These are phyloP conservation scores for Plagodis pulveraria DNA, from an alignment of 2,888 invertebrate genomes.

Conservation along the genomic window DNA sequence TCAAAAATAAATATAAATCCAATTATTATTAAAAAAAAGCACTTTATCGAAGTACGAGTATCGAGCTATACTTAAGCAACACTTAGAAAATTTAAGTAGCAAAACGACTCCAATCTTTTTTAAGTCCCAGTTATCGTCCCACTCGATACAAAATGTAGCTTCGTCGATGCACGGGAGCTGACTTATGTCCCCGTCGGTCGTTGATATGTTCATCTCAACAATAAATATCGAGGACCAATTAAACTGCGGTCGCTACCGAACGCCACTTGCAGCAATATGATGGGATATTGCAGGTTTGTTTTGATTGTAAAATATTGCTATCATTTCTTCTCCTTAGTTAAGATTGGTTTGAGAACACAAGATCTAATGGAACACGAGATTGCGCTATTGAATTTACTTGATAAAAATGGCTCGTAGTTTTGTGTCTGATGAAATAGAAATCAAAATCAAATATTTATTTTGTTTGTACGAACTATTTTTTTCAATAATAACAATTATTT, in stretches of 20 bases:
- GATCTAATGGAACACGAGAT: too few relatives aligned
- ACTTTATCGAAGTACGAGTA: too few relatives aligned
- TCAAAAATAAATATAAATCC: constrained; percentile 41
- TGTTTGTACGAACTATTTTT: too few relatives aligned
- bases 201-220: constrained; percentile 83
- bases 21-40: too few relatives aligned
- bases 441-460: too few relatives aligned
- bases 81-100: too few relatives aligned
- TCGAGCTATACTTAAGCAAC: too few relatives aligned
- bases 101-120: constrained; percentile 43
- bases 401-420: too few relatives aligned
- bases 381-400: too few relatives aligned
- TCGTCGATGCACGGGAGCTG: constrained; percentile 77
- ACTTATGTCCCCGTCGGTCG: constrained; percentile 74
- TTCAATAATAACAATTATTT: too few relatives aligned
- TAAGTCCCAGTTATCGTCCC: constrained; percentile 72
- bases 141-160: constrained; percentile 81
- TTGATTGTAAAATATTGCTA: constrained; percentile 18
- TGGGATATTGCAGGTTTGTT: constrained; percentile 29
- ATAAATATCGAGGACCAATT: constrained; percentile 82
- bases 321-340: not conserved
- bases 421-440: too few relatives aligned
- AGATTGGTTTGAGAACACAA: not conserved
- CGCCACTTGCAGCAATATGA: constrained; percentile 35
- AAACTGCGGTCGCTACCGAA: constrained; percentile 59